Evolutionary conservation across 2,113 vertebrate genomes (phyloP).

Genomic region (Gambusia holbrooki): DNA sequence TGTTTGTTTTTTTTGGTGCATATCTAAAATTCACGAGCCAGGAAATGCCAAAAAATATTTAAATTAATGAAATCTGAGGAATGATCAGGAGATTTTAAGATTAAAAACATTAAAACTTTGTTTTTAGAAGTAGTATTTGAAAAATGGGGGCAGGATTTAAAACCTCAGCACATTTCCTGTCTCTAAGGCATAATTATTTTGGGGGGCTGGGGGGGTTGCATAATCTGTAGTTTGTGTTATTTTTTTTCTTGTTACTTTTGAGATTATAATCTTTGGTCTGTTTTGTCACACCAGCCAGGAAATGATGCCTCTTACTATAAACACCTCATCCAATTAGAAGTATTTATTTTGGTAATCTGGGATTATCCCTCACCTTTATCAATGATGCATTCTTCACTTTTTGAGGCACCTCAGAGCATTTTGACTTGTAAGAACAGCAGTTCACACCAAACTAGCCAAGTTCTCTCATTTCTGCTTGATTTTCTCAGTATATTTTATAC

Average conservation of each 20-base stretch:
- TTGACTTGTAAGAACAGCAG: neutral
- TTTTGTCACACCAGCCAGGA: neutral
- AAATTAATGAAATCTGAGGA: conserved; percentile 2
- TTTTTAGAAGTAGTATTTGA: conserved; percentile 27
- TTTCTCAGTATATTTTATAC: conserved; percentile 8
- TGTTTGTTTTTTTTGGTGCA: too few relatives aligned
- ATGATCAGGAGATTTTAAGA: conserved; percentile 13
- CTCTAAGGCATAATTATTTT: neutral
- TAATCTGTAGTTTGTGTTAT: neutral
- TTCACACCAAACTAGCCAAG: neutral
- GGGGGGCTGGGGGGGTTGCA: neutral
- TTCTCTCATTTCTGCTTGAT: neutral
- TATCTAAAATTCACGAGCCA: neutral
- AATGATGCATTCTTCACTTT: neutral
- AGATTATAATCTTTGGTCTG: neutral
- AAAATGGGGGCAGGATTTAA: conserved; percentile 59
- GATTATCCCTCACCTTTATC: neutral
- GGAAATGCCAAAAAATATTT: too few relatives aligned
- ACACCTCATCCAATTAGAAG: neutral
- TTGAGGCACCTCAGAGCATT: neutral
- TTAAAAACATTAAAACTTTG: neutral
- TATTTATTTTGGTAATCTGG: neutral
- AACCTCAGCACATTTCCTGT: neutral
- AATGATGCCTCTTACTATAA: neutral
- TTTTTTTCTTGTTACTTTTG: too few relatives aligned